Conservation (phyloP, 2,888 invertebrate species). For the Agapetus fuscipes region DNA sequence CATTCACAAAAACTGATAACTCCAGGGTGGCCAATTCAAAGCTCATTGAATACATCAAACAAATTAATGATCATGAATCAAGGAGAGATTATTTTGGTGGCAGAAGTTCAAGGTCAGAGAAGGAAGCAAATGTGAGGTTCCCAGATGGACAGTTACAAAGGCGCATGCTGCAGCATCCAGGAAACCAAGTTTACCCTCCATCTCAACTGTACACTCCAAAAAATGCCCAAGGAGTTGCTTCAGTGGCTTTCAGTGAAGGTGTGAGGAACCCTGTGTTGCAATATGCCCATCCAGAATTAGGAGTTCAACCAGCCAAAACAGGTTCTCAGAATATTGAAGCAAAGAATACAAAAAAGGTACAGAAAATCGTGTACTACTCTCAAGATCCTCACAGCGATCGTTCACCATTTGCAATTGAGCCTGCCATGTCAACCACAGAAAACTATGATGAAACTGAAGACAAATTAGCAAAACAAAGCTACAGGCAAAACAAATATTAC, state of each 20-base stretch:
- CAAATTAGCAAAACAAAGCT: constrained; percentile 23
- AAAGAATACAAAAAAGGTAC: constrained; percentile 30
- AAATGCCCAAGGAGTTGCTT: constrained; percentile 40
- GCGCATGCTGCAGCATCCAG: constrained; percentile 61
- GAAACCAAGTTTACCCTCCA: constrained; percentile 53
- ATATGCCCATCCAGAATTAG: constrained; percentile 71
- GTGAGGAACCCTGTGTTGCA: constrained; percentile 66
- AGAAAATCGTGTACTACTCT: constrained; percentile 41
- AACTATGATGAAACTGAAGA: constrained; percentile 25
- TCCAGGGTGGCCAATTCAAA: constrained; percentile 47
- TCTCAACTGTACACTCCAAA: constrained; percentile 56
- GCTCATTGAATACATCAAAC: constrained; percentile 55
- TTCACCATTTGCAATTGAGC: constrained; percentile 43
- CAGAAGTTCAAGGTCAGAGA: constrained; percentile 41
- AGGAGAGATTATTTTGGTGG: constrained; percentile 51
- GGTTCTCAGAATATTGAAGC: constrained; percentile 33
- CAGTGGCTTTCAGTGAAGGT: constrained; percentile 56
- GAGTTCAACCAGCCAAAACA: constrained; percentile 64
- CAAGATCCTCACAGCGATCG: constrained; percentile 47
- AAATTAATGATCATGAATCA: constrained; percentile 55
- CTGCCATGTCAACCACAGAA: constrained; percentile 24
- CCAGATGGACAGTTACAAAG: constrained; percentile 54
- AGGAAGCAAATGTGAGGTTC: constrained; percentile 37
- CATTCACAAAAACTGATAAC: constrained; percentile 55
- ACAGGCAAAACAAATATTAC: constrained; percentile 32